phyloP scores from a whole-genome alignment of 2,113 vertebrate genomes.

The Melospiza georgiana region DNA sequence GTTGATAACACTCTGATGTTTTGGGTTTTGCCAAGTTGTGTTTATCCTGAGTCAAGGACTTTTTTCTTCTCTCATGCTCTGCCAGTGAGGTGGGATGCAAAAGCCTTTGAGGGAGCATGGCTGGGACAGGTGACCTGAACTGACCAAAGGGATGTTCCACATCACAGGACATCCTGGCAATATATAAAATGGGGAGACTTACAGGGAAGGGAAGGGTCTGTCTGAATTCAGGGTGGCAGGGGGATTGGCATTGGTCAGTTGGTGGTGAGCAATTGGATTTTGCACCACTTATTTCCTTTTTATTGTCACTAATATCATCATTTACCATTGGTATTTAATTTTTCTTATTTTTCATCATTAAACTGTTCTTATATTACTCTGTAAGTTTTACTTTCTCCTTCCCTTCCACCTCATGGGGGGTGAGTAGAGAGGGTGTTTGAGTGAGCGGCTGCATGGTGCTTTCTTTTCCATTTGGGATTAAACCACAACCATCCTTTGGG shows the following conservation, averaged over 20 bases:
- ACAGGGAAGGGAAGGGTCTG: fast-evolving
- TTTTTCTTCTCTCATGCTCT: background rate
- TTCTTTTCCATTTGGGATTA: background rate
- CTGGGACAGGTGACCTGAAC: background rate
- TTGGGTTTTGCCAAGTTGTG: background rate
- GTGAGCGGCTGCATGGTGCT: background rate
- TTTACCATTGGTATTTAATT: background rate
- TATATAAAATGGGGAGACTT: background rate
- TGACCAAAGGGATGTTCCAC: background rate
- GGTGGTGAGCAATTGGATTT: background rate
- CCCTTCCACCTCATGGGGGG: background rate
- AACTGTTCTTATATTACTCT: background rate
- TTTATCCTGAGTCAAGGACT: background rate
- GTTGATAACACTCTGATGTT: background rate
- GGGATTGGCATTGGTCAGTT: background rate
- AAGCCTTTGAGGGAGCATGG: background rate
- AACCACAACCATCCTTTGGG: background rate
- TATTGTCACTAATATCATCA: background rate
- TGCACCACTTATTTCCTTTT: background rate
- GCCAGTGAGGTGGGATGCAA: background rate
- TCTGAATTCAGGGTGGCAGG: background rate
- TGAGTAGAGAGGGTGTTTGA: background rate
- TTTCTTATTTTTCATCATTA: background rate
- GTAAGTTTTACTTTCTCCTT: background rate
- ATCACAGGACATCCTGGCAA: fast-evolving